Evolutionary conservation across 2,888 invertebrate species (phyloP).

Genomic region (Xanthia togata): DNA sequence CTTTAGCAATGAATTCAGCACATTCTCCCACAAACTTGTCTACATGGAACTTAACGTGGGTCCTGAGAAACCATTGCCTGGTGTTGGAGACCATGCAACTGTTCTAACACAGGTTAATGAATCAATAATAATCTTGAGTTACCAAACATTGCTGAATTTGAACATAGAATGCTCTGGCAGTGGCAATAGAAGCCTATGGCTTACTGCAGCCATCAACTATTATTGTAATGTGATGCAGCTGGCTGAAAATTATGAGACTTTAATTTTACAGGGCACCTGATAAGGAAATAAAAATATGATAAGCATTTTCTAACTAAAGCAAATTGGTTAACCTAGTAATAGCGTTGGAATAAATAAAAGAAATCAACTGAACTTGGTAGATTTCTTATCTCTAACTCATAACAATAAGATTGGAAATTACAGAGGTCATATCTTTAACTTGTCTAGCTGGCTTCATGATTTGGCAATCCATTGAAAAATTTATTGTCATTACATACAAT

Average conservation of each 20-base stretch:
- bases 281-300: conserved; percentile 29
- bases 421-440: neutral
- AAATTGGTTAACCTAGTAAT: conserved; percentile 1
- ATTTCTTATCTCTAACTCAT: conserved; percentile 15
- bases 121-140: neutral
- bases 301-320: neutral
- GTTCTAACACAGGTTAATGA: conserved; percentile 96
- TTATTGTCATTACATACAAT: neutral
- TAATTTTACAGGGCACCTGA: conserved; percentile 4
- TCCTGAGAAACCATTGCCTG: conserved; percentile 96
- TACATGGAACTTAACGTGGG: conserved; percentile 99
- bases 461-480: neutral
- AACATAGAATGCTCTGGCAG: neutral
- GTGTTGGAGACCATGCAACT: conserved; percentile 96
- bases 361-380: neutral
- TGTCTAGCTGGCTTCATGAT: neutral
- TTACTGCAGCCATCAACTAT: neutral
- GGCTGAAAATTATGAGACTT: neutral
- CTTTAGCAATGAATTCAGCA: conserved; percentile 99
- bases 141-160: neutral
- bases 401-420: neutral
- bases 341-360: neutral
- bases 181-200: neutral
- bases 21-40: conserved; percentile 99
- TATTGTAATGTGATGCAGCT: neutral